Evolutionary conservation across 2,797 vertebrate genomes (phyloP).

Genomic region (Emydoidea blandingii): DNA sequence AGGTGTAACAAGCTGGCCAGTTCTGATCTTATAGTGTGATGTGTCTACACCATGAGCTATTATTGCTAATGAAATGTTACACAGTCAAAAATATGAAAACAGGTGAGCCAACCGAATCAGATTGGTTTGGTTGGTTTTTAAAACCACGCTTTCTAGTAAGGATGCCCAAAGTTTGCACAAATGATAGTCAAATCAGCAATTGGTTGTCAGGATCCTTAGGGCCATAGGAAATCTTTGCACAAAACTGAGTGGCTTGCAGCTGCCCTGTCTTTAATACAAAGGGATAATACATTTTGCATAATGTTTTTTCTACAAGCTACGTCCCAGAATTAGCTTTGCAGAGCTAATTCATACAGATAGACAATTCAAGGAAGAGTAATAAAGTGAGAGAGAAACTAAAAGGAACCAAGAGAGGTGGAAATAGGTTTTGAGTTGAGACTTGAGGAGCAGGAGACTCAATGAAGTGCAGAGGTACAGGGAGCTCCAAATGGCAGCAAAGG

Average conservation of each 20-base stretch:
- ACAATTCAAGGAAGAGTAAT: not conserved
- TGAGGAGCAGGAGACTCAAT: not conserved
- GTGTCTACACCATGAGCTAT: not conserved
- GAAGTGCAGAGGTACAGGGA: not conserved
- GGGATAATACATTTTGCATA: not conserved
- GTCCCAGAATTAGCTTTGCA: not conserved
- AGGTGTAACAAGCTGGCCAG: not conserved
- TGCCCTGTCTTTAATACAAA: not conserved
- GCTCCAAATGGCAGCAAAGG: not conserved
- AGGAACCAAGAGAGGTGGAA: not conserved
- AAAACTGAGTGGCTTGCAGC: not conserved
- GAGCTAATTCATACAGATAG: not conserved
- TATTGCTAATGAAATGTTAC: not conserved
- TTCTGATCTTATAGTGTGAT: not conserved
- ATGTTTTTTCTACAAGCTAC: not conserved
- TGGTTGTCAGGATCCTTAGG: not conserved
- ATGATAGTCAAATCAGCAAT: not conserved
- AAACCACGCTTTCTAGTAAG: not conserved
- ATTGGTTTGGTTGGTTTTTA: not conserved
- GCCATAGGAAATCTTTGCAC: not conserved
- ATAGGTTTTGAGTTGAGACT: not conserved
- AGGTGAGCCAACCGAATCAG: not conserved
- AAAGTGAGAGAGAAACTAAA: not conserved
- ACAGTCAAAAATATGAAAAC: not conserved
- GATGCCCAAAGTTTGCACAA: not conserved